phyloP scores from a whole-genome alignment of 2,797 vertebrate species.

The Otus scops region DNA sequence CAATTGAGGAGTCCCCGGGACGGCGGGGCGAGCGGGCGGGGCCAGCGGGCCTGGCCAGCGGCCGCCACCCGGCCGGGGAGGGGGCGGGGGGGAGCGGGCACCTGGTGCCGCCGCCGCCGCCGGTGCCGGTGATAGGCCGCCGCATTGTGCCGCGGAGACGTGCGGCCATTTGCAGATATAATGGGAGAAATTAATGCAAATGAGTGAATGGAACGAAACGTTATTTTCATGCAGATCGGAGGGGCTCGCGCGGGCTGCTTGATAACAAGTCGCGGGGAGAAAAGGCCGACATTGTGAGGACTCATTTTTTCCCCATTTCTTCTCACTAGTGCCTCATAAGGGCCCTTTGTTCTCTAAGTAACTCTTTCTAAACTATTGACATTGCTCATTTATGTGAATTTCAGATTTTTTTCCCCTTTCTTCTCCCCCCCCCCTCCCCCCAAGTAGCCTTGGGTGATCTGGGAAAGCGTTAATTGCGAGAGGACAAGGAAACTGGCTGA shows the following conservation, averaged over 20 bases:
- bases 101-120: constrained; percentile 88
- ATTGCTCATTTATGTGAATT: constrained; percentile 98
- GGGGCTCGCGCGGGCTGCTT: constrained; percentile 92
- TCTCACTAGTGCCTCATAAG: constrained; percentile 95
- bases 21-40: constrained; percentile 85
- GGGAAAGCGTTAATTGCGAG: constrained; percentile 90
- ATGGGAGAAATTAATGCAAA: constrained; percentile 99
- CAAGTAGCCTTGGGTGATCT: constrained; percentile 83
- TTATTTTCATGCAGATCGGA: constrained; percentile 99
- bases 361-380: constrained; percentile 99
- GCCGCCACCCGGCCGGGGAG: constrained; percentile 46
- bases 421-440: neutral
- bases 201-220: constrained; percentile 97
- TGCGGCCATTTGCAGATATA: constrained; percentile 98
- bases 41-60: constrained; percentile 91
- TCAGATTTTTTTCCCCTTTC: constrained; percentile 77
- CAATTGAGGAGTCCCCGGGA: constrained; percentile 93
- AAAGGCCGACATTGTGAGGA: constrained; percentile 97
- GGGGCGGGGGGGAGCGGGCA: constrained; percentile 75
- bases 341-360: constrained; percentile 96
- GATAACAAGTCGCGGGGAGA: constrained; percentile 99
- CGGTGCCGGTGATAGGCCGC: constrained; percentile 86
- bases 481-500: constrained; percentile 77
- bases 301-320: constrained; percentile 90
- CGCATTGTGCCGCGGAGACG: constrained; percentile 94